phyloP scores from a whole-genome alignment of 2,888 invertebrate genomes.

The Ecliptopera silaceata region DNA sequence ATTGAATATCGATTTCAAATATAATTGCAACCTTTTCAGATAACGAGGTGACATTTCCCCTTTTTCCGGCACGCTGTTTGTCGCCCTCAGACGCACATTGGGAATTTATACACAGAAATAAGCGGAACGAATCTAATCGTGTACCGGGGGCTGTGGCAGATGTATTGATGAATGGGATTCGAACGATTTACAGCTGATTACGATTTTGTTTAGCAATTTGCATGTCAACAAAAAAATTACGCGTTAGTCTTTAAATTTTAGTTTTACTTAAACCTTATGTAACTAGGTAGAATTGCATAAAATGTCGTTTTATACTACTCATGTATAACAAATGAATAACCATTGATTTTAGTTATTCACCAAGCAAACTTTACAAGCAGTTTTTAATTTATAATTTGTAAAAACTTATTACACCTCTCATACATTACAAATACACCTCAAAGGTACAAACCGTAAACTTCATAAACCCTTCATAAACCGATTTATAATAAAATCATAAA shows the following conservation, averaged over 20 bases:
- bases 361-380: too few relatives aligned
- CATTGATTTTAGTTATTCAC: too few relatives aligned
- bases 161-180: slow-evolving; percentile 15
- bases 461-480: too few relatives aligned
- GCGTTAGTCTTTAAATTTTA: background rate
- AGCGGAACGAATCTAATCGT: slow-evolving; percentile 76
- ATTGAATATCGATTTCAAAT: slow-evolving; percentile 82
- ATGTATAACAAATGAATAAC: too few relatives aligned
- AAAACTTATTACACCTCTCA: too few relatives aligned
- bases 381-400: too few relatives aligned
- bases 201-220: background rate
- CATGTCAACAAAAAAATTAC: background rate
- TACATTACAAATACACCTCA: too few relatives aligned
- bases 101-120: slow-evolving; percentile 81
- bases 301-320: too few relatives aligned
- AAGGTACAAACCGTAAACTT: too few relatives aligned
- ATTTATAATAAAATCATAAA: too few relatives aligned
- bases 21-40: slow-evolving; percentile 83
- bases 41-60: slow-evolving; percentile 82
- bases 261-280: too few relatives aligned
- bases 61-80: slow-evolving; percentile 69
- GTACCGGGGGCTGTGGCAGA: slow-evolving; percentile 19
- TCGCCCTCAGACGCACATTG: slow-evolving; percentile 66
- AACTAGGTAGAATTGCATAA: too few relatives aligned
- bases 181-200: background rate